Percentiles rank a stretch among this genome's conserved stretches.
phyloP scores from a whole-genome alignment of 2,797 vertebrate genomes.

The Coracias cyanogaster region DNA sequence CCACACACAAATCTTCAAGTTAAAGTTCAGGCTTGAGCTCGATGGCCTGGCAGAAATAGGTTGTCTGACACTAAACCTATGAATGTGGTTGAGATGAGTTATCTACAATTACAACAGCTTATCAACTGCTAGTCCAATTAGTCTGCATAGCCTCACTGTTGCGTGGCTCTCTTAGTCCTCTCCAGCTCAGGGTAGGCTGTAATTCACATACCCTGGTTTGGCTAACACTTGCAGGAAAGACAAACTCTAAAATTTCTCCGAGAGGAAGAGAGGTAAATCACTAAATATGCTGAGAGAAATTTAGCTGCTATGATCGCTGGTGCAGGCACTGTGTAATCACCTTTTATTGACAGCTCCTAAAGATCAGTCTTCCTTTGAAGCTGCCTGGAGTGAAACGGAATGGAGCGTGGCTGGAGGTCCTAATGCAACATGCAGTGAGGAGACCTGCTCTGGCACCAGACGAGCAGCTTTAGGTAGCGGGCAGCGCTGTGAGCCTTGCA shows the following conservation, averaged over 20 bases:
- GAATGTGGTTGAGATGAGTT: neutral
- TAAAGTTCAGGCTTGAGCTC: neutral
- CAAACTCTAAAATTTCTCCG: constrained; percentile 8
- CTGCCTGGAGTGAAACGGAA: neutral
- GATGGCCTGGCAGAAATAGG: neutral
- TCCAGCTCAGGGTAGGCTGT: neutral
- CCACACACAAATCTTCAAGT: neutral
- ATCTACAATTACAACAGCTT: constrained; percentile 14
- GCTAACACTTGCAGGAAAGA: neutral
- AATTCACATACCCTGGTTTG: neutral
- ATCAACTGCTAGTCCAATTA: constrained; percentile 35
- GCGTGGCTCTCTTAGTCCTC: neutral
- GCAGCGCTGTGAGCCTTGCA: neutral
- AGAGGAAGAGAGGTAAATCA: constrained; percentile 27
- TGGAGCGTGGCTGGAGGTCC: fast-evolving
- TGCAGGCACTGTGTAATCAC: constrained; percentile 27
- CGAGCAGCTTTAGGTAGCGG: neutral
- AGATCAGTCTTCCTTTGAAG: constrained; percentile 29
- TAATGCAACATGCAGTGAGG: fast-evolving
- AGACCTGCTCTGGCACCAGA: neutral
- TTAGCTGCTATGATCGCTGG: constrained; percentile 15
- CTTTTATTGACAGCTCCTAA: constrained; percentile 38
- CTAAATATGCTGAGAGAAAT: constrained; percentile 23
- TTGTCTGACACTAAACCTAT: neutral
- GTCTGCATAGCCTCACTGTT: neutral